Evolutionary conservation across 2,888 invertebrate genomes (phyloP).

Genomic region (Koerneria pararmatus): DNA sequence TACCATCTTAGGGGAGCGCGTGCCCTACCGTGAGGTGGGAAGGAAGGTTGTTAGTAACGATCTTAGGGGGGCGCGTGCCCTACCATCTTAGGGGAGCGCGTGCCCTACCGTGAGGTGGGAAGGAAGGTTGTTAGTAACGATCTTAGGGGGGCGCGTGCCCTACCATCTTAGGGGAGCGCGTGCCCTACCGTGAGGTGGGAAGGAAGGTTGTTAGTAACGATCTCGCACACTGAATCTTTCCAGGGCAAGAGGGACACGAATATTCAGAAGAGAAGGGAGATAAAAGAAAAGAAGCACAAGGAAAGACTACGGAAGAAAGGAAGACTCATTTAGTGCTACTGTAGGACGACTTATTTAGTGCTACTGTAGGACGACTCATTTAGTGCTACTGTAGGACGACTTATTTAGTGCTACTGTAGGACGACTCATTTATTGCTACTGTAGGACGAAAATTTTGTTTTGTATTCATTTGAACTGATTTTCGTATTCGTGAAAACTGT

Average conservation of each 20-base stretch:
- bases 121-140: no score
- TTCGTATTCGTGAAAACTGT: no score
- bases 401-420: neutral
- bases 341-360: constrained; percentile 10
- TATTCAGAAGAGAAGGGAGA: constrained; percentile 45
- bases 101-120: no score
- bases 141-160: no score
- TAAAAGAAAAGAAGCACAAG: constrained; percentile 44
- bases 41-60: no score
- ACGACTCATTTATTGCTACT: neutral
- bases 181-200: no score
- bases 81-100: no score
- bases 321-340: constrained; percentile 42
- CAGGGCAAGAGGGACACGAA: constrained; percentile 36
- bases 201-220: neutral
- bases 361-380: neutral
- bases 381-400: neutral
- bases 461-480: no score
- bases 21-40: no score
- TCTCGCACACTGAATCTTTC: constrained; percentile 5
- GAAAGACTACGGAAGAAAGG: constrained; percentile 47
- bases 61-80: no score
- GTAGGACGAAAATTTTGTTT: neutral
- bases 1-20: no score
- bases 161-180: no score